phyloP scores from a whole-genome alignment of 2,888 invertebrate species.

The Andrena haemorrhoa region DNA sequence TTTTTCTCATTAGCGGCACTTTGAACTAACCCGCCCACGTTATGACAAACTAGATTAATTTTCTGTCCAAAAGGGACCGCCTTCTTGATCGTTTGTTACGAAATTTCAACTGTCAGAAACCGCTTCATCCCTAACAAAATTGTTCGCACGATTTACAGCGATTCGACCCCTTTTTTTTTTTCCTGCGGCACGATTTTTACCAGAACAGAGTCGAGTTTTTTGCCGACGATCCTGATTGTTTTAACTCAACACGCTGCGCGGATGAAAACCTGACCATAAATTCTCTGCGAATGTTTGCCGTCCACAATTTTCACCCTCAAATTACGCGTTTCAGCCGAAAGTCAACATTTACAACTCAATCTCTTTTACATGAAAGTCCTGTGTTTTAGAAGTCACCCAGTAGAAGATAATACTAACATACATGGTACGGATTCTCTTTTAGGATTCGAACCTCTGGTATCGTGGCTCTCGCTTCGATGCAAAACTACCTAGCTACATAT shows the following conservation, averaged over 20 bases:
- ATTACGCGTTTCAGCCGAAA: slow-evolving; percentile 18
- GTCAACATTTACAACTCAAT: slow-evolving; percentile 11
- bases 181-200: slow-evolving; percentile 20
- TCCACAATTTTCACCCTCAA: slow-evolving; percentile 29
- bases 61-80: slow-evolving; percentile 78
- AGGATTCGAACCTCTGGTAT: neutral
- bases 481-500: too few relatives aligned
- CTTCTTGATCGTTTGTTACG: slow-evolving; percentile 83
- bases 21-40: slow-evolving; percentile 85
- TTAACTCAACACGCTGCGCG: slow-evolving; percentile 27
- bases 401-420: slow-evolving; percentile 2
- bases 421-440: neutral
- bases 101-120: slow-evolving; percentile 82
- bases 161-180: slow-evolving; percentile 17
- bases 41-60: slow-evolving; percentile 85
- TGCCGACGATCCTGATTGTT: slow-evolving; percentile 38
- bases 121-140: slow-evolving; percentile 53
- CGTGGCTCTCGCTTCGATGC: too few relatives aligned
- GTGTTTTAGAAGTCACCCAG: neutral
- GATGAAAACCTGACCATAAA: slow-evolving; percentile 24
- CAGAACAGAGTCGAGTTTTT: slow-evolving; percentile 9
- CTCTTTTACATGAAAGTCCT: neutral
- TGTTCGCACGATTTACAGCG: slow-evolving; percentile 36
- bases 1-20: slow-evolving; percentile 85
- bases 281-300: slow-evolving; percentile 5